These are phyloP conservation scores for Chaetoderma sp. DNA, from an alignment of 2,888 invertebrate species.

Conservation along the genomic window DNA sequence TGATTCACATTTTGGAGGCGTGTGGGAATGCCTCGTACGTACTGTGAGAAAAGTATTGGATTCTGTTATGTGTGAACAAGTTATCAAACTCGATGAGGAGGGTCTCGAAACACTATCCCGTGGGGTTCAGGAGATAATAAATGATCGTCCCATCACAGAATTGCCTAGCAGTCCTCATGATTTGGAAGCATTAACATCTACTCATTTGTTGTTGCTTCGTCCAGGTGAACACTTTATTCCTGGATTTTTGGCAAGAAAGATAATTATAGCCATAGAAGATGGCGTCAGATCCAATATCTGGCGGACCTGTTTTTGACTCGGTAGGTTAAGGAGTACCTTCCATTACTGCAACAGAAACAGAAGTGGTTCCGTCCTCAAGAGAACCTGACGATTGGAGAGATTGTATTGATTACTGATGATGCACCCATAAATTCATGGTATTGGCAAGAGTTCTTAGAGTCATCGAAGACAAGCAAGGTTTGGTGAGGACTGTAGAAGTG, in stretches of 20 bases:
- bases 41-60: background rate
- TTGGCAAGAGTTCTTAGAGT: background rate
- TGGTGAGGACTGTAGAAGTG: background rate
- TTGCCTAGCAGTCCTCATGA: background rate
- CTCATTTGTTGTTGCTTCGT: background rate
- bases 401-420: background rate
- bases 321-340: background rate
- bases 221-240: background rate
- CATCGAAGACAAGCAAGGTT: background rate
- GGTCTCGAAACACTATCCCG: background rate
- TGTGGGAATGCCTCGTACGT: background rate
- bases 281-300: background rate
- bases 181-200: background rate
- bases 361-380: background rate
- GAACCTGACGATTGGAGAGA: background rate
- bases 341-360: background rate
- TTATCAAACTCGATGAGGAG: background rate
- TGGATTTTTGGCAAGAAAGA: background rate
- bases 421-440: background rate
- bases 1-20: background rate
- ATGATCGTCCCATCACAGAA: background rate
- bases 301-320: background rate
- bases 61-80: background rate
- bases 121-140: background rate
- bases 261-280: background rate